Evolutionary conservation across 2,888 invertebrate species (phyloP).

Genomic region (Drosophila infuscata): DNA sequence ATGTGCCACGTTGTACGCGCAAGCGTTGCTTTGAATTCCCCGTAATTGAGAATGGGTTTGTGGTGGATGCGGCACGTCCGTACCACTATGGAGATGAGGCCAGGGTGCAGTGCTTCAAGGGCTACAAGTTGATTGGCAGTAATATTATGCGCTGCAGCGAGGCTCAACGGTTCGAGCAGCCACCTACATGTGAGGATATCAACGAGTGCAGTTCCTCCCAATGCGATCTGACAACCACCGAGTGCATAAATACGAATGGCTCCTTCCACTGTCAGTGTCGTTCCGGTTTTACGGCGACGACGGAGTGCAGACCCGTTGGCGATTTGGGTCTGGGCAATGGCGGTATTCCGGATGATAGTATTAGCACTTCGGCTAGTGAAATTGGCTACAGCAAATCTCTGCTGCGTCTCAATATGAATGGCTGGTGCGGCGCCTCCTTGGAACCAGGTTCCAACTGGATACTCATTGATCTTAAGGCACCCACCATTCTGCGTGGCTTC

Average conservation of each 20-base stretch:
- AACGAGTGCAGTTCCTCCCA: slow-evolving; percentile 96
- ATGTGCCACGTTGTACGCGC: slow-evolving; percentile 94
- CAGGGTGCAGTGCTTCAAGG: slow-evolving; percentile 95
- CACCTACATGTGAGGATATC: slow-evolving; percentile 95
- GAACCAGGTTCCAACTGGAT: slow-evolving; percentile 96
- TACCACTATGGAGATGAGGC: slow-evolving; percentile 96
- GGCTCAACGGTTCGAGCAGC: slow-evolving; percentile 92
- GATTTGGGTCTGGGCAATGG: slow-evolving; percentile 93
- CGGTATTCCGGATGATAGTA: slow-evolving; percentile 95
- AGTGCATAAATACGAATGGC: slow-evolving; percentile 95
- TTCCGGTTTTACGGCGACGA: slow-evolving; percentile 92
- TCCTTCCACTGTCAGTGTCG: slow-evolving; percentile 95
- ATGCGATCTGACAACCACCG: slow-evolving; percentile 95
- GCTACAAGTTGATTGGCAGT: slow-evolving; percentile 93
- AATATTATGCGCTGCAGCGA: slow-evolving; percentile 94
- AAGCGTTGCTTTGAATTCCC: slow-evolving; percentile 88
- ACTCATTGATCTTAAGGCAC: slow-evolving; percentile 93
- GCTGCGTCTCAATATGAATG: slow-evolving; percentile 92
- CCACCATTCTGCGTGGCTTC: slow-evolving; percentile 95
- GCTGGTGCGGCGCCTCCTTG: slow-evolving; percentile 95
- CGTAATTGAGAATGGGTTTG: slow-evolving; percentile 93
- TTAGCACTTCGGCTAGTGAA: slow-evolving; percentile 93
- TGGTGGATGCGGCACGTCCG: slow-evolving; percentile 91
- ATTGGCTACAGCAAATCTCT: slow-evolving; percentile 93
- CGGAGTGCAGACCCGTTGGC: slow-evolving; percentile 95